Conservation (phyloP, 1,140 invertebrate species). For the Adelges cooleyi region DNA sequence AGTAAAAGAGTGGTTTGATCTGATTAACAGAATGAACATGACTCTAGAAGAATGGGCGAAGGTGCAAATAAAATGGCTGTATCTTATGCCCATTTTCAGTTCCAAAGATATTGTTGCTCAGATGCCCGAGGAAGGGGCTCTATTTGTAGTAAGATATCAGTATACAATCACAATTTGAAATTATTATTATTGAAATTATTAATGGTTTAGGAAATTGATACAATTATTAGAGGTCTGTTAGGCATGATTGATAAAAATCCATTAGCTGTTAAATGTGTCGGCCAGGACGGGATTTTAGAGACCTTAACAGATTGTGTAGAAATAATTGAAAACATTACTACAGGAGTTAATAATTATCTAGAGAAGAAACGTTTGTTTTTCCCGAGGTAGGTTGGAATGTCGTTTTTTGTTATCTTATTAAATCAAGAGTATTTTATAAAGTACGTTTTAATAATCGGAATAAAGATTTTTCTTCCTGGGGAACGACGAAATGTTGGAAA, state of each 20-base stretch:
- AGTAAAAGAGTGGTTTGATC: constrained; percentile 70
- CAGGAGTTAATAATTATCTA: constrained; percentile 78
- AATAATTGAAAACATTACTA: constrained; percentile 68
- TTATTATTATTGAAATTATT: not conserved
- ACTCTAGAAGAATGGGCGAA: constrained; percentile 82
- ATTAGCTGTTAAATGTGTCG: constrained; percentile 60
- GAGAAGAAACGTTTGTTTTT: constrained; percentile 87
- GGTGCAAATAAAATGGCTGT: constrained; percentile 81
- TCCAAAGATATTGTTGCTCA: constrained; percentile 86
- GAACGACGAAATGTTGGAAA: constrained; percentile 91
- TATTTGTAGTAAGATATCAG: constrained; percentile 46
- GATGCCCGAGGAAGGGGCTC: constrained; percentile 77
- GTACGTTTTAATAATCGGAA: too few species aligned
- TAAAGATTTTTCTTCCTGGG: constrained; percentile 90
- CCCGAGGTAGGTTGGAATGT: constrained; percentile 44
- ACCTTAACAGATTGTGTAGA: constrained; percentile 57
- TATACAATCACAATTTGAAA: not conserved
- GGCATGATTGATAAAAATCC: constrained; percentile 56
- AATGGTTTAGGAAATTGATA: constrained; percentile 49
- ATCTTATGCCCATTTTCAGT: constrained; percentile 83
- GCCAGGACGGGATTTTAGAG: constrained; percentile 59
- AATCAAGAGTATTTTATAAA: too few species aligned
- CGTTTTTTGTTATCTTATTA: too few species aligned
- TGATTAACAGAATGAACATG: constrained; percentile 59
- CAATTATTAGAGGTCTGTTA: constrained; percentile 71